Percentiles rank a stretch among this genome's conserved stretches.
phyloP scores from a whole-genome alignment of 2,113 vertebrate species.

The Podarcis raffonei region DNA sequence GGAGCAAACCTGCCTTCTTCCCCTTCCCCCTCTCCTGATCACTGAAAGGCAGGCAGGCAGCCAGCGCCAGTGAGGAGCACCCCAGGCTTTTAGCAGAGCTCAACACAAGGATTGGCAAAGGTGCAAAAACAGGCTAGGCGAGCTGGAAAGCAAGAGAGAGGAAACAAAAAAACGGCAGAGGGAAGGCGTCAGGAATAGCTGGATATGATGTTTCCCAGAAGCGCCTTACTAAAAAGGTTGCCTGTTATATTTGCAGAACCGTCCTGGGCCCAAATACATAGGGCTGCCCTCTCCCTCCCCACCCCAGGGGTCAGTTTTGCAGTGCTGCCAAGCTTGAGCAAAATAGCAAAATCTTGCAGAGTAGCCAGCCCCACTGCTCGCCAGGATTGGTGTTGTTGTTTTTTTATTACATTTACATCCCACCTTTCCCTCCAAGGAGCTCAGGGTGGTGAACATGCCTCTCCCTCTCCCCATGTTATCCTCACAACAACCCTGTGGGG shows the following conservation, averaged over 20 bases:
- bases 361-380: too few species aligned
- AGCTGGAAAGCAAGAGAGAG: conserved; percentile 40
- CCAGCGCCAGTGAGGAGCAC: conserved; percentile 8
- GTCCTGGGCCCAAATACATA: too few species aligned
- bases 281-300: not conserved
- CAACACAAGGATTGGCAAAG: conserved; percentile 34
- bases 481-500: too few species aligned
- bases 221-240: not conserved
- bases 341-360: too few species aligned
- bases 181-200: not conserved
- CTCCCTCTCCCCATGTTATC: too few species aligned
- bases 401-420: too few species aligned
- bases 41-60: not conserved
- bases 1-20: conserved; percentile 5
- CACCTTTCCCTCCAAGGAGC: too few species aligned
- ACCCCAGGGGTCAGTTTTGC: not conserved
- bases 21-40: not conserved
- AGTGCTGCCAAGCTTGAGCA: not conserved
- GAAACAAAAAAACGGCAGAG: not conserved
- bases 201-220: not conserved
- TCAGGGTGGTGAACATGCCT: too few species aligned
- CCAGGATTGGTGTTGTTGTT: too few species aligned
- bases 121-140: conserved; percentile 12
- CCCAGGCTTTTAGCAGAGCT: not conserved
- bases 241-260: not conserved